phyloP scores from a whole-genome alignment of 2,888 invertebrate species.

The Plebejus argus region DNA sequence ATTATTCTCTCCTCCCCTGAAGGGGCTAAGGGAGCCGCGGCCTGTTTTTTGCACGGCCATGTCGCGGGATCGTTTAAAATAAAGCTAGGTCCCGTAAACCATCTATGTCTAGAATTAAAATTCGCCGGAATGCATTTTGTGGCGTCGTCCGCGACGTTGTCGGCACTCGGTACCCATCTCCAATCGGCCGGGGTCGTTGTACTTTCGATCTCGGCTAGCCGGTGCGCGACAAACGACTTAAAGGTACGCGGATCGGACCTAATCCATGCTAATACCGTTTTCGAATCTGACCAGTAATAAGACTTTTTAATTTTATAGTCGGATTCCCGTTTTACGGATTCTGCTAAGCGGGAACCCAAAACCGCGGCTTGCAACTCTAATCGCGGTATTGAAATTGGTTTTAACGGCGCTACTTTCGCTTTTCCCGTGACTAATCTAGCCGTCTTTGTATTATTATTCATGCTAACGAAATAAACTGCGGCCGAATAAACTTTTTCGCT shows the following conservation, averaged over 20 bases:
- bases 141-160: too few relatives aligned
- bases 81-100: neutral
- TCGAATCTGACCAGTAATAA: conserved; percentile 37
- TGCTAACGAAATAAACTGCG: conserved; percentile 12
- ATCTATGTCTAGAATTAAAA: neutral
- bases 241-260: conserved; percentile 33
- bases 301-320: neutral
- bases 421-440: neutral
- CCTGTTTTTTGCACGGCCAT: too few relatives aligned
- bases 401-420: conserved; percentile 21
- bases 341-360: conserved; percentile 35
- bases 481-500: conserved; percentile 7
- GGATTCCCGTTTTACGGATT: conserved; percentile 30
- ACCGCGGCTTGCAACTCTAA: conserved; percentile 34
- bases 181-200: too few relatives aligned
- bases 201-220: too few relatives aligned
- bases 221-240: conserved; percentile 37
- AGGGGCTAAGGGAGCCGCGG: too few relatives aligned
- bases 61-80: neutral
- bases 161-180: neutral
- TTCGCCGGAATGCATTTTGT: neutral
- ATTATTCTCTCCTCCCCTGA: too few relatives aligned
- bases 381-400: conserved; percentile 17
- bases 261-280: too few relatives aligned
- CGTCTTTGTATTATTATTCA: neutral